Percentiles rank a stretch among this genome's conserved stretches.
Evolutionary conservation across 1,140 invertebrate genomes (phyloP).

Genomic region (Phymastichus coffea): DNA sequence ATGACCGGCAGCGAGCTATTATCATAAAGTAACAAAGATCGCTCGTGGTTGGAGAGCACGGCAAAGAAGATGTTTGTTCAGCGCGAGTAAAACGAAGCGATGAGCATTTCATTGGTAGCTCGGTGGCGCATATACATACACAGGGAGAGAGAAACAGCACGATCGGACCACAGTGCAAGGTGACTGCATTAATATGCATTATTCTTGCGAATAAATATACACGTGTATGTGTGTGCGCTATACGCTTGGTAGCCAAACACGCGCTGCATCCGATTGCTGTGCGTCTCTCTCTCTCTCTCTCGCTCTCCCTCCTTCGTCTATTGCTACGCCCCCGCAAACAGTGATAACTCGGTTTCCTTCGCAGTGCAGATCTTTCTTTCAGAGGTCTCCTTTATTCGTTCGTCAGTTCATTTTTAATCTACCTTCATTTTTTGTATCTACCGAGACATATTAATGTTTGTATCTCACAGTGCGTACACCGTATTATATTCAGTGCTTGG

Average conservation of each 20-base stretch:
- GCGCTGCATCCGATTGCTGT: conserved; percentile 10
- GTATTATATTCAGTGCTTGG: no score
- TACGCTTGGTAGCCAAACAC: conserved; percentile 20
- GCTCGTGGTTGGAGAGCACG: no score
- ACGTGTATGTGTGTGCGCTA: conserved; percentile 18
- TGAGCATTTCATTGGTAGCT: conserved; percentile 12
- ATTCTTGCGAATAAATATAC: conserved; percentile 35
- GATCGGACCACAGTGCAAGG: conserved; percentile 18
- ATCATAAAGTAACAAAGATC: no score
- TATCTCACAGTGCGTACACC: background rate
- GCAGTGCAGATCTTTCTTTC: no score
- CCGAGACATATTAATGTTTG: conserved; percentile 22
- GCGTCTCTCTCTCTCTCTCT: no score
- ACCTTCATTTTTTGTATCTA: no score
- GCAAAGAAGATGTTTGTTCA: conserved; percentile 24
- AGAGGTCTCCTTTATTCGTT: no score
- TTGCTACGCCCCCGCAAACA: no score
- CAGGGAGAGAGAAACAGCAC: background rate
- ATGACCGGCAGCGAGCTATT: no score
- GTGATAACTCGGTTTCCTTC: no score
- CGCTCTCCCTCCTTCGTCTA: no score
- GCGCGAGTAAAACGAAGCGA: conserved; percentile 23
- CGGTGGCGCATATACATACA: background rate
- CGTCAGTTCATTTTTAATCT: no score
- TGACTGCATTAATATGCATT: conserved; percentile 36